Evolutionary conservation across 2,797 vertebrate genomes (phyloP).

Genomic region (Onychomys leucogaster): DNA sequence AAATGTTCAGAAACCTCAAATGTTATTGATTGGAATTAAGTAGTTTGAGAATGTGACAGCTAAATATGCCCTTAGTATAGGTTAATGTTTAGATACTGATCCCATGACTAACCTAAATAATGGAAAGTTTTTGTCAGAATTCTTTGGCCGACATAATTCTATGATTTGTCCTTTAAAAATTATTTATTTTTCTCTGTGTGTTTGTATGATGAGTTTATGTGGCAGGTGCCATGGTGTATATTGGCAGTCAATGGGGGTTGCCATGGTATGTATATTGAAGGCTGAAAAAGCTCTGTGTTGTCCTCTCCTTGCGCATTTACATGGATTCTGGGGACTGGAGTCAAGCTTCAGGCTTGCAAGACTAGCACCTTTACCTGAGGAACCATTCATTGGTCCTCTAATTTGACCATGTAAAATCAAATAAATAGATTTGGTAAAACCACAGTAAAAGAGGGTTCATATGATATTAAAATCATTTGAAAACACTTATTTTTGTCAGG

Average conservation of each 20-base stretch:
- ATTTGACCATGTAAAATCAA: conserved; percentile 4
- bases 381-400: not conserved
- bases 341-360: not conserved
- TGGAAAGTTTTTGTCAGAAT: not conserved
- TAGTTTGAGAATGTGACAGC: not conserved
- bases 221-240: not conserved
- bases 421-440: not conserved
- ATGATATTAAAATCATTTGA: not conserved
- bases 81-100: not conserved
- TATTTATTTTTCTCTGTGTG: not conserved
- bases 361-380: not conserved
- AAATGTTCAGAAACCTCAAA: not conserved
- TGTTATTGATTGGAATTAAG: not conserved
- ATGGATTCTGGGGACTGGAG: not conserved
- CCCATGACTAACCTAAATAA: not conserved
- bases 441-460: not conserved
- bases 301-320: not conserved
- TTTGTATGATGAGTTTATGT: not conserved
- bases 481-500: not conserved
- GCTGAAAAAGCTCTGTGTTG: not conserved
- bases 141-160: not conserved
- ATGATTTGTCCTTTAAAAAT: not conserved
- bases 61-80: not conserved
- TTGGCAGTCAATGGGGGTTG: not conserved
- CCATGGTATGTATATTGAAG: no score